Evolutionary conservation across 37 sponge, comb jelly and placozoan species (phyloP).

Genomic region (Lycopodina hypogea): DNA sequence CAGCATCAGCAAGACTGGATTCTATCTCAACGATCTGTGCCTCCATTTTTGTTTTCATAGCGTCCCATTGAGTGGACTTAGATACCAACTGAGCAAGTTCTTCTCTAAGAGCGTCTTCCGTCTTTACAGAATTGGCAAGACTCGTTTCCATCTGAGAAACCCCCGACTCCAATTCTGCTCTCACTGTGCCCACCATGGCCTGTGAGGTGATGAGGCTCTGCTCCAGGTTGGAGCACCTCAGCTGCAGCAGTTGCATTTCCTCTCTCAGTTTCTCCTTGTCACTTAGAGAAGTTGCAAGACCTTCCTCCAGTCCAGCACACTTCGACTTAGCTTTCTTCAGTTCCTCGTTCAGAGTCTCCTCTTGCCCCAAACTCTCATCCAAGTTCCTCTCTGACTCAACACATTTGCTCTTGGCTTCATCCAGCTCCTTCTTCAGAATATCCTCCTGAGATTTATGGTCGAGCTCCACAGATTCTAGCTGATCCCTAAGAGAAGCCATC

Average conservation of each 20-base stretch:
- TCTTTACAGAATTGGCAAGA: neutral
- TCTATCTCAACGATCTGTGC: neutral
- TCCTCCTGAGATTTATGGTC: neutral
- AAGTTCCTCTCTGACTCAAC: neutral
- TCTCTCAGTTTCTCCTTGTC: neutral
- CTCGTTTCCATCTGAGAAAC: neutral
- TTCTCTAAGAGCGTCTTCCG: neutral
- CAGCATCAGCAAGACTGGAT: neutral
- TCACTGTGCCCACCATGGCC: neutral
- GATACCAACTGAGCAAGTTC: neutral
- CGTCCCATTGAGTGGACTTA: neutral
- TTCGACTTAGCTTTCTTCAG: neutral
- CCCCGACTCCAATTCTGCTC: neutral
- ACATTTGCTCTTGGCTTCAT: neutral
- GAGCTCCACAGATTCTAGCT: neutral
- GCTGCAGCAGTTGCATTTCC: neutral
- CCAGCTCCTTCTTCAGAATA: neutral
- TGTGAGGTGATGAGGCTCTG: neutral
- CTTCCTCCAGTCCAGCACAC: neutral
- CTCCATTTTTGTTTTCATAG: constrained; percentile 2
- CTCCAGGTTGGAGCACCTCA: neutral
- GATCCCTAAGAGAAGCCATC: neutral
- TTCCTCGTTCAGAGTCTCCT: neutral
- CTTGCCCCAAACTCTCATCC: neutral
- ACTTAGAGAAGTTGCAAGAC: neutral